Evolutionary conservation across 2,113 vertebrate genomes (phyloP).

Genomic region (Vulpes ferrilata): DNA sequence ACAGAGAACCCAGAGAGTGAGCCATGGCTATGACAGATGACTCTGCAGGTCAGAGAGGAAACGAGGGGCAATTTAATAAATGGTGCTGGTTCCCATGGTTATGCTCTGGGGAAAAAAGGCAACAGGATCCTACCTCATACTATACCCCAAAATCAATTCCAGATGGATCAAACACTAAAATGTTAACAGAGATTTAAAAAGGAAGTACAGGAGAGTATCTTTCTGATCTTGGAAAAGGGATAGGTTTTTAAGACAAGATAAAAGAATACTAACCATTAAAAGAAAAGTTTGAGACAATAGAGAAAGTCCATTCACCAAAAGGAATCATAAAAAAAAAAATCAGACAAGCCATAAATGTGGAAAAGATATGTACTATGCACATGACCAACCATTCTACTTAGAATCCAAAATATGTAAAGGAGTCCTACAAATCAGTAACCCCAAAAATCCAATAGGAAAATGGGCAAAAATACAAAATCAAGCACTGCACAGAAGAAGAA

Average conservation of each 20-base stretch:
- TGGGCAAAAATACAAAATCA: background rate
- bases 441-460: background rate
- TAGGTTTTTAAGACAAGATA: background rate
- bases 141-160: background rate
- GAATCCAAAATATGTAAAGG: background rate
- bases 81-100: background rate
- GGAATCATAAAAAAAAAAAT: slow-evolving; percentile 20
- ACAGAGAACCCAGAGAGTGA: background rate
- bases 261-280: background rate
- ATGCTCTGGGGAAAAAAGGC: background rate
- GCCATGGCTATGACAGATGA: background rate
- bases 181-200: background rate
- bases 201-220: background rate
- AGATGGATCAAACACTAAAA: background rate
- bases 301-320: background rate
- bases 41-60: background rate
- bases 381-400: background rate
- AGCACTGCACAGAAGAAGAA: background rate
- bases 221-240: background rate
- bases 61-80: background rate
- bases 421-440: background rate
- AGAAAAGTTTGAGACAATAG: background rate
- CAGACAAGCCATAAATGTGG: background rate
- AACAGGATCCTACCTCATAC: background rate
- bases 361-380: background rate